Percentiles rank a stretch among this genome's conserved stretches.
Evolutionary conservation across 2,888 invertebrate species (phyloP).

Genomic region (Blastobasis adustella): DNA sequence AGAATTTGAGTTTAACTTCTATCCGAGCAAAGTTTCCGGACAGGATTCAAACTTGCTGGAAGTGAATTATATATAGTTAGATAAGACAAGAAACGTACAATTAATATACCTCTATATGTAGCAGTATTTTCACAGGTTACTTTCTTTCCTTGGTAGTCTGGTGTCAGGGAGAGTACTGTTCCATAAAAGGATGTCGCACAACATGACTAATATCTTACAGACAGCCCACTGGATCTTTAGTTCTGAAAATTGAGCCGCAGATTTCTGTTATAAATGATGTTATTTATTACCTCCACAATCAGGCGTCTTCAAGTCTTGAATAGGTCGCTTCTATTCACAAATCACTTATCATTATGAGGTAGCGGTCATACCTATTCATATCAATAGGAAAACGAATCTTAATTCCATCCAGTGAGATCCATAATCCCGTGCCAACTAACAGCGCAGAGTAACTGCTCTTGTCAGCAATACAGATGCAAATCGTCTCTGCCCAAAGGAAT

Average conservation of each 20-base stretch:
- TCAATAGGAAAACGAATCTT: background rate
- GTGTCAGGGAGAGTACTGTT: background rate
- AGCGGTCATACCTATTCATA: too few species aligned
- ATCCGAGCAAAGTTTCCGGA: constrained; percentile 17
- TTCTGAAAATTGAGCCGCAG: too few species aligned
- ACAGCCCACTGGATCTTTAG: too few species aligned
- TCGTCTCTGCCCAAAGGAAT: constrained; percentile 34
- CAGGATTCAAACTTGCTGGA: constrained; percentile 13
- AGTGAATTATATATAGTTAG: background rate
- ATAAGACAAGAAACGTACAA: background rate
- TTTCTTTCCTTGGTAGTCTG: background rate
- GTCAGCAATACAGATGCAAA: constrained; percentile 41
- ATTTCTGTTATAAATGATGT: too few species aligned
- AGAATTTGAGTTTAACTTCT: constrained; percentile 16
- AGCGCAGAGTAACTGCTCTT: constrained; percentile 24
- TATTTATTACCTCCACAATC: too few species aligned
- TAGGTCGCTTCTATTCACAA: too few species aligned
- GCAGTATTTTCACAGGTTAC: too few species aligned
- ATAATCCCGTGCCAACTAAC: constrained; percentile 4
- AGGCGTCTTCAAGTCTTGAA: too few species aligned
- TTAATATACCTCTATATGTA: too few species aligned
- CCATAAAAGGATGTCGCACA: background rate
- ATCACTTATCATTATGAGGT: too few species aligned
- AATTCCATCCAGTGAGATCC: background rate
- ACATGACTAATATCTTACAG: too few species aligned